Base-by-base conservation (phyloP, 2,797 vertebrate genomes). In the Schizothorax lantsangensis region DNA sequence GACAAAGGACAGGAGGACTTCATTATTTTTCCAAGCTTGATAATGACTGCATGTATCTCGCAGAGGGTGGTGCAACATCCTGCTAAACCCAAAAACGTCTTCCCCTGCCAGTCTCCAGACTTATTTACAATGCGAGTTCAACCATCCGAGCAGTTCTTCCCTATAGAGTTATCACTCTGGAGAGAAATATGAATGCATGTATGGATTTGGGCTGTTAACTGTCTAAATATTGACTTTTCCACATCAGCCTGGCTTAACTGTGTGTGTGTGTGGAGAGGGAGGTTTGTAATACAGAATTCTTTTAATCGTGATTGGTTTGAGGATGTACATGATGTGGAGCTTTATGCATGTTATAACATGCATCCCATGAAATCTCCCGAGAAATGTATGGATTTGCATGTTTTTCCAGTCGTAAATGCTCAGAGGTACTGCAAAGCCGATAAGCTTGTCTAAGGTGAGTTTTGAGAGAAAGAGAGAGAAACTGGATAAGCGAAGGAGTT, bases 11-110 rank as follows among this genome's bases (percentile, higher is more conserved):
- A 80, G 89, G 84, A 91, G 93, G 74, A 83, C 88, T 94, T 95
- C 92, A 95, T 95, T 95, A 94, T 93, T 72, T 93, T 91, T 92
- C 74, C 66, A 59, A 43, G 23, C 62, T 52, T 66, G 75, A 86
- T 83, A 84, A 88, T 30, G 59, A 43, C 72, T 52, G 59, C 23
- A 21, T 43, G 52, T 43, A 36, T 66, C 57, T 87, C 68, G 14
- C 19, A 7, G 38, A 64, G n/a, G 38, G 40, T 85, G 73, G 79
- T 69, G 81, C 21, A 47, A 64, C 84, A 68, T 79, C 74, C 23
- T 17, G 71, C 71, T 49, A 75, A 66, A 52, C 40, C 84, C 38
- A 0, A 43, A 75, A 86, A 75, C 47, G 21, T 74, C 21, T 84
- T 52, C 72, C 57, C 62, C 83, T 78, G 59, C 45, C n/a, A 72